Base-by-base conservation (phyloP, 2,888 invertebrate genomes). In the Rhingia campestris region DNA sequence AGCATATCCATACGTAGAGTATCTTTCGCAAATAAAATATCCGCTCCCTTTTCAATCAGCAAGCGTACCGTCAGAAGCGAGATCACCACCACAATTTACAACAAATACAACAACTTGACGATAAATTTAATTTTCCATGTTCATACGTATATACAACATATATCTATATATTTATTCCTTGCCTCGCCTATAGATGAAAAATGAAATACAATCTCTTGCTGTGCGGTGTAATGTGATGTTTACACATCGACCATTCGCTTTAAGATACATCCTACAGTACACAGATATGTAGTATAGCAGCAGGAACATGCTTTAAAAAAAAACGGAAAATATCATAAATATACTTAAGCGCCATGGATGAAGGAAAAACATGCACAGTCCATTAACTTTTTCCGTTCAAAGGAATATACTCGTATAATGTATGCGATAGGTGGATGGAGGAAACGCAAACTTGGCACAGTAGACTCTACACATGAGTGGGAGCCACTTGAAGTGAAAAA, bases 261-360 rank as follows among this genome's bases (percentile, higher is more conserved):
- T 35, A 33, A 49, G 51, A 54, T 74, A 22, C 22, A 22, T 22
- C 22, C 2, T n/a, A n/a, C 43, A 43, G 69, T 49, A n/a, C 49
- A 33, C 39, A 14, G 32, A 49, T 37, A 45, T 73, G 35, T 56
- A 66, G 35, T 45, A 43, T 22, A 22, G 22, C 22, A 22, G 22
- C 22, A 22, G 22, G 41, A 30, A 51, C 39, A 33, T 54, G 67
- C n/a, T 32, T 51, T 22, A 37, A 37, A 45, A 56, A 43, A 75
- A 86, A 70, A 67, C n/a, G 37, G 59, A 59, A 67, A 70, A 70
- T 73, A 88, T 88, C 90, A 89, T 90, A 90, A 90, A 91, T 90
- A 89, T 89, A 89, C 88, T 89, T 91, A 90, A 91, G 91, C 91
- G 91, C 91, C 91, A 90, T 88, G 89, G 90, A 89, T 90, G 89